phyloP scores from a whole-genome alignment of 2,797 vertebrate genomes.

The Sebastes dallii region DNA sequence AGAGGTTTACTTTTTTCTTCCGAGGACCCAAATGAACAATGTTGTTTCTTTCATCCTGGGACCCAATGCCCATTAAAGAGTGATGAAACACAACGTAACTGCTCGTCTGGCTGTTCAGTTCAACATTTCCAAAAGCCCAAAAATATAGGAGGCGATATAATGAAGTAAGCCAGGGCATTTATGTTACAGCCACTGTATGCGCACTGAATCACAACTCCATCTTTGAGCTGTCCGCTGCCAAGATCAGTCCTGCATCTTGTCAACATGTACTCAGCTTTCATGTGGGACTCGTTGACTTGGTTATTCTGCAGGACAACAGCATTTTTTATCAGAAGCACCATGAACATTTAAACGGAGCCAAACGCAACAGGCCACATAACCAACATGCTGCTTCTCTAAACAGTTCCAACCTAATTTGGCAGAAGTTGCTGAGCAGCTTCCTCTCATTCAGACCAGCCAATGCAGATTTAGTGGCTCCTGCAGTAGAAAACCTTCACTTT shows the following conservation, averaged over 20 bases:
- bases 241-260: not conserved
- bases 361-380: constrained; percentile 5
- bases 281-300: not conserved
- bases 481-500: not conserved
- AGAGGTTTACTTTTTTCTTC: constrained; percentile 22
- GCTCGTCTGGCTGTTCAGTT: constrained; percentile 1
- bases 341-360: not conserved
- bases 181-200: not conserved
- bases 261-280: constrained; percentile 8
- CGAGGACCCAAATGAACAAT: constrained; percentile 49
- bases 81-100: constrained; percentile 72
- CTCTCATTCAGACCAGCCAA: constrained; percentile 1
- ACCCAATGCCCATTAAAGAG: constrained; percentile 54
- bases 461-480: constrained; percentile 10
- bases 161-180: not conserved
- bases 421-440: not conserved
- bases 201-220: not conserved
- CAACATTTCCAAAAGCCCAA: constrained; percentile 26
- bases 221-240: not conserved
- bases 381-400: constrained; percentile 6
- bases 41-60: constrained; percentile 47
- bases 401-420: constrained; percentile 26
- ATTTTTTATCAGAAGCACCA: constrained; percentile 3
- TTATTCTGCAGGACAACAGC: constrained; percentile 23
- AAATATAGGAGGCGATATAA: constrained; percentile 16